These are phyloP conservation scores for Acleris sparsana DNA, from an alignment of 2,888 invertebrate species.

Conservation along the genomic window DNA sequence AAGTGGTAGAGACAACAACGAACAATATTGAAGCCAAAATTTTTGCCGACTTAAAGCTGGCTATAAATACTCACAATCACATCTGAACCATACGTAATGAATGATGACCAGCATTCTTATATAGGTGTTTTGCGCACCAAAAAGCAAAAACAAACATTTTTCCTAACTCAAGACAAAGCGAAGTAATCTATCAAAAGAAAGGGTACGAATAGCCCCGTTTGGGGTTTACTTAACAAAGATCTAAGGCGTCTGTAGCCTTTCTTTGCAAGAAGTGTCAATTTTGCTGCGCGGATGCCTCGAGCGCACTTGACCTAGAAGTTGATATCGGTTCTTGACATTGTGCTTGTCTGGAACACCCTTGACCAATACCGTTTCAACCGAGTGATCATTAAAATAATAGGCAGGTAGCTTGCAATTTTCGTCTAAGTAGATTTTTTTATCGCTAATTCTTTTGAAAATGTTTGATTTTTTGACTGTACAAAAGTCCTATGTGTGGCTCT, in stretches of 20 bases:
- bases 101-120: slow-evolving; percentile 21
- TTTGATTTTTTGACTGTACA: too few species aligned
- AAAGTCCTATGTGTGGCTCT: too few species aligned
- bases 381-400: background rate
- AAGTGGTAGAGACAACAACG: too few species aligned
- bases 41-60: background rate
- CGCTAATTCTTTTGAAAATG: too few species aligned
- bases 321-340: slow-evolving; percentile 32
- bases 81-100: slow-evolving; percentile 12
- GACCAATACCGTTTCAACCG: slow-evolving; percentile 10
- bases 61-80: slow-evolving; percentile 1
- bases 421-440: background rate
- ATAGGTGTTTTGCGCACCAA: slow-evolving; percentile 22
- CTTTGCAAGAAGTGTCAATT: slow-evolving; percentile 30
- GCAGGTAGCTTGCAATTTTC: background rate
- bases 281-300: slow-evolving; percentile 5
- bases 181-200: slow-evolving; percentile 36
- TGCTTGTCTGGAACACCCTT: slow-evolving; percentile 20
- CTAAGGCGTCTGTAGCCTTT: slow-evolving; percentile 11
- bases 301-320: slow-evolving; percentile 29
- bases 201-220: slow-evolving; percentile 29
- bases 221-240: slow-evolving; percentile 26
- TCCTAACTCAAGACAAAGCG: slow-evolving; percentile 34
- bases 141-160: slow-evolving; percentile 32
- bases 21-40: too few species aligned